Evolutionary conservation across 1,140 invertebrate genomes (phyloP).

Genomic region (Orussus abietinus): DNA sequence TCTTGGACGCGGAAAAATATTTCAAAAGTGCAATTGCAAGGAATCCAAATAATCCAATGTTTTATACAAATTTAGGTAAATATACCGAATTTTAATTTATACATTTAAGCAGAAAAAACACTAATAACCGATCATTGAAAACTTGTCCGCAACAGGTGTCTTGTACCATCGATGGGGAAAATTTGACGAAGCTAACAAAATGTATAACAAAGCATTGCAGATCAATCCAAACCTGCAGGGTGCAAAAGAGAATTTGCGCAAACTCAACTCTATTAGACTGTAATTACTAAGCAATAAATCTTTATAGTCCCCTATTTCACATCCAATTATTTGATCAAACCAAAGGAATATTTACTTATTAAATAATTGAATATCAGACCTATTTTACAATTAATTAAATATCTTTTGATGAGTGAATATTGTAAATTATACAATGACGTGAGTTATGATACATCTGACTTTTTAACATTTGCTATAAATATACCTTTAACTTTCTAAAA

Average conservation of each 20-base stretch:
- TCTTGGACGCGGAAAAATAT: slow-evolving; percentile 73
- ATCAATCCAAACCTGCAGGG: slow-evolving; percentile 67
- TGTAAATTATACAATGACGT: no score
- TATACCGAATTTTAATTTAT: slow-evolving; percentile 10
- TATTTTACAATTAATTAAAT: no score
- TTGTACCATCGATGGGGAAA: slow-evolving; percentile 92
- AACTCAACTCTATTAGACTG: no score
- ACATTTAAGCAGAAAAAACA: slow-evolving; percentile 9
- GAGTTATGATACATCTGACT: no score
- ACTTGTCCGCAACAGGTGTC: slow-evolving; percentile 65
- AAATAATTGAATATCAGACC: no score
- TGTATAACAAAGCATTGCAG: slow-evolving; percentile 72
- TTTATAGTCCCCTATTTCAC: no score
- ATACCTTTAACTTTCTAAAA: no score
- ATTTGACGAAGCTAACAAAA: slow-evolving; percentile 65
- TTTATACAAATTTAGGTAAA: slow-evolving; percentile 82
- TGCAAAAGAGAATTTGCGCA: slow-evolving; percentile 64
- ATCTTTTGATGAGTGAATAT: no score
- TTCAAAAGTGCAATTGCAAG: slow-evolving; percentile 73
- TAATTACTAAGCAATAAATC: no score
- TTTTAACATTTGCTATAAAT: no score
- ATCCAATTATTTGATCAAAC: no score
- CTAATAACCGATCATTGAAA: slow-evolving; percentile 11
- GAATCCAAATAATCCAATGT: slow-evolving; percentile 66
- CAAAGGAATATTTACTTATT: no score